A percentile compares a stretch with the other conserved stretches of the same genome.
These are phyloP conservation scores for Erethizon dorsatum DNA, from an alignment of 2,797 vertebrate species.

Conservation along the genomic window DNA sequence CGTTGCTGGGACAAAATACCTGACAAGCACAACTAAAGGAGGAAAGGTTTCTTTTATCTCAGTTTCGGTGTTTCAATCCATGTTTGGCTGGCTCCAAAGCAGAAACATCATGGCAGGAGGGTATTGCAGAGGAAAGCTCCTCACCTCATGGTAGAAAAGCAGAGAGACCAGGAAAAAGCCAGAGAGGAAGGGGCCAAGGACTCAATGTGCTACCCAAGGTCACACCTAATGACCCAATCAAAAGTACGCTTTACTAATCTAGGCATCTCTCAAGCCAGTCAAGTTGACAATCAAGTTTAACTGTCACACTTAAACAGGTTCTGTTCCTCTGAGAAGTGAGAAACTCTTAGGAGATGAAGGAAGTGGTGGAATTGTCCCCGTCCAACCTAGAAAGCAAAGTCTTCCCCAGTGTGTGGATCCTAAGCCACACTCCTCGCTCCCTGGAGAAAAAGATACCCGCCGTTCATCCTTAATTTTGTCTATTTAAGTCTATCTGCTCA, in stretches of 20 bases:
- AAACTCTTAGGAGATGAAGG: background rate
- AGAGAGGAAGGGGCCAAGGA: background rate
- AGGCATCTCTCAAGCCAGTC: background rate
- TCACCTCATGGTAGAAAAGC: background rate
- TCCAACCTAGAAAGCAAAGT: background rate
- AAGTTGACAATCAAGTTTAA: background rate
- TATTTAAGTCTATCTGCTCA: background rate
- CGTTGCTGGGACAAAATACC: background rate
- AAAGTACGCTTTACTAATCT: background rate
- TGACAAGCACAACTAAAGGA: background rate
- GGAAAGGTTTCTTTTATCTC: background rate
- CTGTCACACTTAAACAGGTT: background rate
- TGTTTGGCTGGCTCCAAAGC: background rate
- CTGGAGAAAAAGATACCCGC: background rate
- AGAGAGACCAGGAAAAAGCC: background rate
- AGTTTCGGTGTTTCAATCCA: background rate
- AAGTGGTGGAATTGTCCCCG: background rate
- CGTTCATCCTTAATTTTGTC: background rate
- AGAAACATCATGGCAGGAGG: background rate
- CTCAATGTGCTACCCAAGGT: background rate
- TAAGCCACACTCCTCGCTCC: background rate
- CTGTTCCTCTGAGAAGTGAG: background rate
- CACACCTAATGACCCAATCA: background rate
- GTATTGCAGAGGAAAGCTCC: background rate
- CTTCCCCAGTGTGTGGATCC: background rate